Base-by-base conservation (phyloP, 2,888 invertebrate genomes). In the Ophonus ardosiacus region DNA sequence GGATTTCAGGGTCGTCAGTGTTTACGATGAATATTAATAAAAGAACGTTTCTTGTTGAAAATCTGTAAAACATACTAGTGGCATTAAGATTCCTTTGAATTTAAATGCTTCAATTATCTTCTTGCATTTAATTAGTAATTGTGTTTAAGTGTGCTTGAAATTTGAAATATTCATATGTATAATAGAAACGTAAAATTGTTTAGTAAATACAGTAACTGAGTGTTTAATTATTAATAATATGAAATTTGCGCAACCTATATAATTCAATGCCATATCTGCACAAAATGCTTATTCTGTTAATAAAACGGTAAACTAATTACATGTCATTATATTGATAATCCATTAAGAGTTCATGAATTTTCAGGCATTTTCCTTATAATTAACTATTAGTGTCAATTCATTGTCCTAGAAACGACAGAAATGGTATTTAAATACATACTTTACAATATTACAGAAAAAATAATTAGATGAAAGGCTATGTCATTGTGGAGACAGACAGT, bases 231-330 rank as follows among this genome's bases (percentile, higher is more conserved):
- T 68, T 68, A 68, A 68, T 68, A 3, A 31, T 40, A 68, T 68
- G 38, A 18, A 43, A 18, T 74, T 43, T 8, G 31, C 68, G 15
- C 68, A 68, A 68, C 68, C 68, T 38, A 68, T 21, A 21, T 38
- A 21, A 43, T 43, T 18, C 71, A 74, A 74, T 74, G 71, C 18
- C 71, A 74, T 74, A 43, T 68, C 18, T 74, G 43, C n/a, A 43
- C 18, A 74, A 74, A 74, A 74, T 74, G 71, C 71, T 74, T 43
- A 74, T 43, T 74, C 40, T 18, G 17, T 43, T 74, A 74, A 74
- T 74, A 40, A 40, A 74, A 74, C 43, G 18, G 71, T 51, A 74
- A 17, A 43, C 13, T 74, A 43, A 74, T 74, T 13, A 74, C 18
- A 74, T 74, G n/a, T 43, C 17, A 74, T 74, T 74, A 74, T 18